phyloP scores from a whole-genome alignment of 2,888 invertebrate species.

The Ophion ellenae region DNA sequence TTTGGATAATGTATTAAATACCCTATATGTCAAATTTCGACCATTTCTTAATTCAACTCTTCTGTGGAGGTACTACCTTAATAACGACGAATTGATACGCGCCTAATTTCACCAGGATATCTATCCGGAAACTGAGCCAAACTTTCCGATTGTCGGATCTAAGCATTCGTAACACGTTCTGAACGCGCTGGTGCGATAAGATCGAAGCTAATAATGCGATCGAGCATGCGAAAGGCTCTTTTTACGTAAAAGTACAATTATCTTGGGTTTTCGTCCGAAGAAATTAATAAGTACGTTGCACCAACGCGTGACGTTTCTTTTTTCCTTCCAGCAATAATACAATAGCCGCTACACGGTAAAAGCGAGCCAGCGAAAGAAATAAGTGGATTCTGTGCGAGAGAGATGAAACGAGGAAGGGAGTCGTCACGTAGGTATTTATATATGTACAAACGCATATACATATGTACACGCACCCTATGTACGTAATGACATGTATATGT shows the following conservation, averaged over 20 bases:
- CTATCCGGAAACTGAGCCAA: not conserved
- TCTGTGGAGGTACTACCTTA: too few relatives aligned
- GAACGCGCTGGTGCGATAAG: not conserved
- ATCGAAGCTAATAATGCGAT: not conserved
- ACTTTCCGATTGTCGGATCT: not conserved
- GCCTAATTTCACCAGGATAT: not conserved
- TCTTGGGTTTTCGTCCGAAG: not conserved
- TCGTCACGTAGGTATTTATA: slow-evolving; percentile 51
- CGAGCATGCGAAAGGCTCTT: not conserved
- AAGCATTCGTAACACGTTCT: not conserved
- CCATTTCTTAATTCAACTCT: too few relatives aligned
- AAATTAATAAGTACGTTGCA: slow-evolving; percentile 30
- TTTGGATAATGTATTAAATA: too few relatives aligned
- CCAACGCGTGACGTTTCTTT: slow-evolving; percentile 21
- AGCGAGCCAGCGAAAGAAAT: slow-evolving; percentile 38
- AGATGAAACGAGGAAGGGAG: slow-evolving; percentile 64
- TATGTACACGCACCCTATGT: slow-evolving; percentile 23
- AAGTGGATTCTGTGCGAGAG: slow-evolving; percentile 48
- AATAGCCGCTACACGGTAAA: slow-evolving; percentile 12
- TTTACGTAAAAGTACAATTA: not conserved
- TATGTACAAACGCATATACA: slow-evolving; percentile 20
- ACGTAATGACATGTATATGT: slow-evolving; percentile 9
- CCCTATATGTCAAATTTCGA: too few relatives aligned
- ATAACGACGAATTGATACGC: not conserved
- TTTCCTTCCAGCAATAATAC: slow-evolving; percentile 21